A percentile compares a stretch with the other conserved stretches of the same genome.
phyloP scores from a whole-genome alignment of 2,113 vertebrate genomes.

The Zapus hudsonius region DNA sequence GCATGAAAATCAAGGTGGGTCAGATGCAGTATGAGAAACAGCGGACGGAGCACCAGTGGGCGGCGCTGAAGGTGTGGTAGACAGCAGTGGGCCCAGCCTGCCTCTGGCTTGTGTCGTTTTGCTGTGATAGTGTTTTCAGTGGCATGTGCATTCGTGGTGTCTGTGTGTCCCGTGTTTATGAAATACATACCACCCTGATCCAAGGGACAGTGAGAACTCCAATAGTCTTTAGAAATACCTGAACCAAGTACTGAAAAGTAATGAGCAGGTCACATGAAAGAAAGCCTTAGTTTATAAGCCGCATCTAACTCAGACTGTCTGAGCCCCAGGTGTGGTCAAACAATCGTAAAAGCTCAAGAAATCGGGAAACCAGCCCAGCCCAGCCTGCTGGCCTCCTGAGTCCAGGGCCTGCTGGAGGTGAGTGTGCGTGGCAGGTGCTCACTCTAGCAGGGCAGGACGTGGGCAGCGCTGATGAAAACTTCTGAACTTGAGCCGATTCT shows the following conservation, averaged over 20 bases:
- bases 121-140: slow-evolving; percentile 72
- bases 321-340: background rate
- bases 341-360: background rate
- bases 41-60: slow-evolving; percentile 95
- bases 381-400: background rate
- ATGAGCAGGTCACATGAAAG: background rate
- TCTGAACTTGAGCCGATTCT: background rate
- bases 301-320: background rate
- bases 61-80: slow-evolving; percentile 93
- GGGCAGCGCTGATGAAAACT: background rate
- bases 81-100: slow-evolving; percentile 74
- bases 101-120: slow-evolving; percentile 69
- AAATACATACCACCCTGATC: background rate
- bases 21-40: slow-evolving; percentile 99
- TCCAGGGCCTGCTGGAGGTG: background rate
- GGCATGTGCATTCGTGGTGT: slow-evolving; percentile 63
- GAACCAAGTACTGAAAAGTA: slow-evolving; percentile 20
- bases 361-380: no score
- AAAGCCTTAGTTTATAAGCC: background rate
- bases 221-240: background rate
- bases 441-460: background rate
- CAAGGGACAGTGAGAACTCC: background rate
- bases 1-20: slow-evolving; percentile 99
- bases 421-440: background rate
- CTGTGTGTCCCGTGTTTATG: slow-evolving; percentile 30